Base-by-base conservation (phyloP, 1,140 invertebrate genomes). In the Lamellibrachia luymesi region DNA sequence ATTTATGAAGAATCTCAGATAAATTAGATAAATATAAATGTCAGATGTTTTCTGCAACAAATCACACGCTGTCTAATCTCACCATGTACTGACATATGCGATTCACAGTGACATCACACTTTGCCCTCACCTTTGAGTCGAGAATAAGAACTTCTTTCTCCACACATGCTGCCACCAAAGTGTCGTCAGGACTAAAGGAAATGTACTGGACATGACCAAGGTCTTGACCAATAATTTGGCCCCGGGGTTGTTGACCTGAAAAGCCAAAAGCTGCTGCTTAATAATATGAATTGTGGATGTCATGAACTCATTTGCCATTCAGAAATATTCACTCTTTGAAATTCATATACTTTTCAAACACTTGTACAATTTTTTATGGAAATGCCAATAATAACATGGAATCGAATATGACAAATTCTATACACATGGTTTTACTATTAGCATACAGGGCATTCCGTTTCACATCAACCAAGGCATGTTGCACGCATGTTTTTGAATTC, bases 151-250 rank as follows among this genome's bases (percentile, higher is more conserved):
- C 94, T 0, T 94, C 91, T 13, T 90, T 90, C 90, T 94, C 94
- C 49, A 92, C 93, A 93, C 94, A 95, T 8, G 94, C 92, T 38
- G 95, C 95, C 38, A 95, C 94, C 2, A 94, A 64, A 2, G 91
- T 38, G 51, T 94, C 94, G 91, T 94, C 94, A 49, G 56, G 90
- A 92, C 93, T 94, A 64, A 95, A 94, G 51, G 92, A n/a, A 25
- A 94, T 51, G 90, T 94, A 91, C 22, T 92, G 90, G 4, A 95
- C 93, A 13, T 93, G 90, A 49, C 94, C 95, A 49, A 94, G 93
- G 4, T 91, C 92, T 56, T 91, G 25, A 50, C 92, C 93, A 38
- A 95, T 93, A 6, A 94, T 93, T 50, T 94, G 91, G 90, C 95
- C 94, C 93, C 91, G 92, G 50, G 94, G 93, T 51, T 94, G 38